A percentile compares a stretch with the other conserved stretches of the same genome.
Conservation (phyloP, 2,113 vertebrate genomes). For the Dicaeum eximium region DNA sequence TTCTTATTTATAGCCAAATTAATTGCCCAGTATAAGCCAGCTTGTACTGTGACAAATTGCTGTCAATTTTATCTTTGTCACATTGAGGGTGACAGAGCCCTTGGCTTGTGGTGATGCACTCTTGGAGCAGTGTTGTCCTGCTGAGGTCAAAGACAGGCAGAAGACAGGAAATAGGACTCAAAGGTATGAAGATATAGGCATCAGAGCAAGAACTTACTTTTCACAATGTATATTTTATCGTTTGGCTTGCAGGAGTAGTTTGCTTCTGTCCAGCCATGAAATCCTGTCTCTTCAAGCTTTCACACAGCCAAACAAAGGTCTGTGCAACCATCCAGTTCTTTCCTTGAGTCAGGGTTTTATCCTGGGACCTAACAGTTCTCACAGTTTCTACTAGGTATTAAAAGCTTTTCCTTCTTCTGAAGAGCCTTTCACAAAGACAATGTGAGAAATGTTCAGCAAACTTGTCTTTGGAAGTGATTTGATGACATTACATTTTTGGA, state of each 20-base stretch:
- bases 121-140: not conserved
- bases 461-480: not conserved
- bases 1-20: not conserved
- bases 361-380: not conserved
- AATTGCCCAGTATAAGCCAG: not conserved
- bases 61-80: not conserved
- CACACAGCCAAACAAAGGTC: not conserved
- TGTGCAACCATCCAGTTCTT: not conserved
- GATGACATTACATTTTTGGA: not conserved
- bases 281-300: not conserved
- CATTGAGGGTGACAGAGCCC: not conserved
- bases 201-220: not conserved
- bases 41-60: not conserved
- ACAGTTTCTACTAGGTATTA: not conserved
- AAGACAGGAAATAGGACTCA: not conserved
- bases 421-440: not conserved
- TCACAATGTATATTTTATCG: not conserved
- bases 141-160: not conserved
- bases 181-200: not conserved
- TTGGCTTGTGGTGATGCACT: rapidly evolving
- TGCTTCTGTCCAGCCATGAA: not conserved
- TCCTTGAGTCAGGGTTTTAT: not conserved
- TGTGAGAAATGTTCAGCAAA: not conserved
- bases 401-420: not conserved
- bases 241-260: not conserved